Percentiles rank a stretch among this genome's conserved stretches.
phyloP scores from a whole-genome alignment of 2,113 vertebrate species.

The Daboia siamensis region DNA sequence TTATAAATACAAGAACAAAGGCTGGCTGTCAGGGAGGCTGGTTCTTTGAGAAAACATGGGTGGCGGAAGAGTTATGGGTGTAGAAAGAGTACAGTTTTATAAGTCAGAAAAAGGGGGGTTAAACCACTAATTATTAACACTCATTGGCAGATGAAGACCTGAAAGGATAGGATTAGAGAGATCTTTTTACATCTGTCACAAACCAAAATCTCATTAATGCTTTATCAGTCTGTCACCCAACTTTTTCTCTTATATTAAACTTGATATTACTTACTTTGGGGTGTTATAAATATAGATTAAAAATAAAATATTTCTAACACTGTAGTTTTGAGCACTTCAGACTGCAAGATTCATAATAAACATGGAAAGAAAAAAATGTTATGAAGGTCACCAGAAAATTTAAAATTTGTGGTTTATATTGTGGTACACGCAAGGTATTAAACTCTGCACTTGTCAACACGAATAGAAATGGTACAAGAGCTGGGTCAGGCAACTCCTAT shows the following conservation, averaged over 20 bases:
- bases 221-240: constrained; percentile 71
- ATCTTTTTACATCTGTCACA: constrained; percentile 75
- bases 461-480: neutral
- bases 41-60: constrained; percentile 71
- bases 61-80: constrained; percentile 56
- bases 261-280: constrained; percentile 43
- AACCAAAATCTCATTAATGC: constrained; percentile 76
- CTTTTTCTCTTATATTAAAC: constrained; percentile 63
- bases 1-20: constrained; percentile 81
- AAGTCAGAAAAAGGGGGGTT: constrained; percentile 57
- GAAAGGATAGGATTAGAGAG: constrained; percentile 72
- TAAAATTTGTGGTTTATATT: constrained; percentile 51
- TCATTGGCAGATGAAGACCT: constrained; percentile 70
- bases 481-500: neutral
- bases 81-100: constrained; percentile 72
- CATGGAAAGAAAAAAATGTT: constrained; percentile 34
- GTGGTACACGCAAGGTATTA: constrained; percentile 28
- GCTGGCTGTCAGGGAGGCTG: constrained; percentile 70
- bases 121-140: constrained; percentile 78
- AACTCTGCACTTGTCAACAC: neutral
- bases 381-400: constrained; percentile 44
- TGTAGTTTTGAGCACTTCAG: constrained; percentile 35
- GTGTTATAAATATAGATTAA: constrained; percentile 17
- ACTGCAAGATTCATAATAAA: constrained; percentile 29
- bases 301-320: constrained; percentile 40